These are phyloP conservation scores for Ophioninae sp. DNA, from an alignment of 2,888 invertebrate species.

Conservation along the genomic window DNA sequence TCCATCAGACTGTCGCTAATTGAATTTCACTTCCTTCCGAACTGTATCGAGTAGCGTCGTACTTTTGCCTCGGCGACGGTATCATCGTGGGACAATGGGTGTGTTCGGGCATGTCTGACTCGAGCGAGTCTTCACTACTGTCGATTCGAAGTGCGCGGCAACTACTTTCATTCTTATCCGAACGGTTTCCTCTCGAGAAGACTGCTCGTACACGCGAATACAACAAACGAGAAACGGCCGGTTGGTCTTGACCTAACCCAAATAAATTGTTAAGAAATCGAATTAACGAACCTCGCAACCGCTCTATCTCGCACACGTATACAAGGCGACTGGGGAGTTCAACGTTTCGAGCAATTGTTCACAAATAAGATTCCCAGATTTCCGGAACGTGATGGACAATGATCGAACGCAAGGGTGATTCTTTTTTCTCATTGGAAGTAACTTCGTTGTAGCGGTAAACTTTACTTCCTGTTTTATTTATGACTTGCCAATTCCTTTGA, in stretches of 20 bases:
- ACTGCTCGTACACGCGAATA: neutral
- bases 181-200: slow-evolving; percentile 11
- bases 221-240: slow-evolving; percentile 20
- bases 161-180: slow-evolving; percentile 37
- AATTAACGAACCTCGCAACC: slow-evolving; percentile 53
- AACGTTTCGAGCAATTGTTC: neutral
- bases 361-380: neutral
- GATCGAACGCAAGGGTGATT: neutral
- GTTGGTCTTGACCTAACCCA: slow-evolving; percentile 45
- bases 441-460: neutral
- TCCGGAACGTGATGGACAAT: neutral
- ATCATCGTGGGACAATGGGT: slow-evolving; percentile 7
- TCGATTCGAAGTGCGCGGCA: slow-evolving; percentile 24
- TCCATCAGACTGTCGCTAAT: slow-evolving; percentile 66
- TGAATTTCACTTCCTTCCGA: slow-evolving; percentile 61
- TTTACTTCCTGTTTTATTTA: neutral
- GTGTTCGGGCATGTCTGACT: slow-evolving; percentile 44
- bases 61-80: slow-evolving; percentile 9
- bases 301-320: neutral
- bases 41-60: slow-evolving; percentile 38
- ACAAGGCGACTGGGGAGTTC: neutral
- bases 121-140: slow-evolving; percentile 46
- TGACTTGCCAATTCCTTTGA: neutral
- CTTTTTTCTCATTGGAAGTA: neutral
- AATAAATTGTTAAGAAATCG: slow-evolving; percentile 64